Percentiles rank a stretch among this genome's conserved stretches.
Evolutionary conservation across 2,888 invertebrate genomes (phyloP).

Genomic region (Acleris holmiana): DNA sequence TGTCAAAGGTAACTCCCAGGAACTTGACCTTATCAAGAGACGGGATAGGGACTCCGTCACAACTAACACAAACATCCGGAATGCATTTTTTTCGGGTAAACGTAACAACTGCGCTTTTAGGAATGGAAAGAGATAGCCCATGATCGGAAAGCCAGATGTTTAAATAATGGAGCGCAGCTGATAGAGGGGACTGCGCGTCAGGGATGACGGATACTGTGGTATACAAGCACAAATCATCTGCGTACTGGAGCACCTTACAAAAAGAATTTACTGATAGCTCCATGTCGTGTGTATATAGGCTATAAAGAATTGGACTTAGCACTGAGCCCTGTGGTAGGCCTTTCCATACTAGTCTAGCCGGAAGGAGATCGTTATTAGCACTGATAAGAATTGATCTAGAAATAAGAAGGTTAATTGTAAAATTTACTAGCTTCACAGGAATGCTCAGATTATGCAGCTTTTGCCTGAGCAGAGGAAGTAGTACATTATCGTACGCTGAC

Average conservation of each 20-base stretch:
- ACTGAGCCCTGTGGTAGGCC: constrained; percentile 46
- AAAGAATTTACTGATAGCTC: constrained; percentile 21
- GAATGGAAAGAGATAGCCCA: constrained; percentile 36
- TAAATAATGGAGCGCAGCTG: constrained; percentile 29
- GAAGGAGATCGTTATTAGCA: constrained; percentile 7
- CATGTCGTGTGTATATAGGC: constrained; percentile 41
- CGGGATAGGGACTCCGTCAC: not conserved
- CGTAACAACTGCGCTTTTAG: constrained; percentile 38
- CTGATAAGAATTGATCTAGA: constrained; percentile 33
- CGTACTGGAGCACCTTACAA: constrained; percentile 44
- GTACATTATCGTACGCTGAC: constrained; percentile 46
- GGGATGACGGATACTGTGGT: constrained; percentile 2
- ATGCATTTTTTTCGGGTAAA: constrained; percentile 34
- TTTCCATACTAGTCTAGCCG: constrained; percentile 39
- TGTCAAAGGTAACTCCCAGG: constrained; percentile 40
- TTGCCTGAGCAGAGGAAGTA: constrained; percentile 40
- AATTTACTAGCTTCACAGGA: constrained; percentile 39
- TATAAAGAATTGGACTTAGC: constrained; percentile 41
- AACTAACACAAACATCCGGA: constrained; percentile 20
- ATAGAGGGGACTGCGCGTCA: not conserved
- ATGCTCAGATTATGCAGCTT: constrained; percentile 44
- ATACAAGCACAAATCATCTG: constrained; percentile 44
- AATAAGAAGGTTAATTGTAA: constrained; percentile 38
- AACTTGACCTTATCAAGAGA: constrained; percentile 36
- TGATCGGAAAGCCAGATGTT: constrained; percentile 17